A percentile compares a stretch with the other conserved stretches of the same genome.
Conservation (phyloP, 2,113 vertebrate genomes). For the Lepisosteus osseus region DNA sequence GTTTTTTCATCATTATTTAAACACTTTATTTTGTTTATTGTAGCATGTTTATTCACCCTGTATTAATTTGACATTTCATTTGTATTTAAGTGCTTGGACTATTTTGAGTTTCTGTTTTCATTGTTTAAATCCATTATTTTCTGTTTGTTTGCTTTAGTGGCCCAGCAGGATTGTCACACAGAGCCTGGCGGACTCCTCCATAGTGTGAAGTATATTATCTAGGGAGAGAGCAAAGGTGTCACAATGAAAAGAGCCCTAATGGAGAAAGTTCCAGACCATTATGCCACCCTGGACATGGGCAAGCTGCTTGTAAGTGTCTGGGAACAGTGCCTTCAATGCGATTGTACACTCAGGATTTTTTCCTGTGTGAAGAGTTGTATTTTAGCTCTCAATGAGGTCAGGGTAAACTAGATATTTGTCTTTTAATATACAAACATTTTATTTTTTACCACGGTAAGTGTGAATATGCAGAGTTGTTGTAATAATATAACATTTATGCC, state of each 20-base stretch:
- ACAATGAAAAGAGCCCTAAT: conserved; percentile 16
- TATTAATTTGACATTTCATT: conserved; percentile 9
- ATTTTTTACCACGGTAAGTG: too few species aligned
- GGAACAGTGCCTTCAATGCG: too few species aligned
- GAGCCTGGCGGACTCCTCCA: background rate
- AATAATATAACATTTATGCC: too few species aligned
- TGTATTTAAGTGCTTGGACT: conserved; percentile 12
- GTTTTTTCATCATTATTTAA: background rate
- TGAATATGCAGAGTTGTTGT: too few species aligned
- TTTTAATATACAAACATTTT: too few species aligned
- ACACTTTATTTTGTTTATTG: background rate
- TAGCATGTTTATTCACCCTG: background rate
- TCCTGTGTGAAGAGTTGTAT: too few species aligned
- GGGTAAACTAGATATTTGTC: too few species aligned
- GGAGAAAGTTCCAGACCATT: background rate
- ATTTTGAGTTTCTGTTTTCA: conserved; percentile 23
- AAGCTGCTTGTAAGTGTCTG: conserved; percentile 28
- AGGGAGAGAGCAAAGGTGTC: conserved; percentile 12
- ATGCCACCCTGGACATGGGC: conserved; percentile 7
- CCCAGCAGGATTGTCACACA: conserved; percentile 21
- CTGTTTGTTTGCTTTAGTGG: conserved; percentile 37
- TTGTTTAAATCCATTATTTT: conserved; percentile 33
- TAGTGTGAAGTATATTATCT: conserved; percentile 29
- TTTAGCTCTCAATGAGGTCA: too few species aligned
- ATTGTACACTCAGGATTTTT: too few species aligned